These are phyloP conservation scores for Hanleya hanleyi DNA, from an alignment of 2,888 invertebrate genomes.

Conservation along the genomic window DNA sequence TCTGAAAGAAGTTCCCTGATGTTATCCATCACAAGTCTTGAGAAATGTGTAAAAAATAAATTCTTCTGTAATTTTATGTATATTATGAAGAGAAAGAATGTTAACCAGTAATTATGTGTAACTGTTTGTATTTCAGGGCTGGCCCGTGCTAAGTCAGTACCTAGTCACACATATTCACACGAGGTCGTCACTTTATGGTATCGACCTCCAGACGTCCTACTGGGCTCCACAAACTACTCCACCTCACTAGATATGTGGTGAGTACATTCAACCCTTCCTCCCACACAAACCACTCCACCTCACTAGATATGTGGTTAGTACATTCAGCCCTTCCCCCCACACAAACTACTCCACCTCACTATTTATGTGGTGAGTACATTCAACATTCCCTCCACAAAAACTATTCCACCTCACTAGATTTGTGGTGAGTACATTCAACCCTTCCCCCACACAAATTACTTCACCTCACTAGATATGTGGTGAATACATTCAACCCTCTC, in stretches of 20 bases:
- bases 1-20: too few species aligned
- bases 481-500: too few species aligned
- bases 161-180: slow-evolving; percentile 98
- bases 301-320: slow-evolving; percentile 80
- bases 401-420: slow-evolving; percentile 80
- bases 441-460: background rate
- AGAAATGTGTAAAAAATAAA: too few species aligned
- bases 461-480: background rate
- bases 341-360: slow-evolving; percentile 81
- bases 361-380: slow-evolving; percentile 79
- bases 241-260: slow-evolving; percentile 81
- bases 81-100: too few species aligned
- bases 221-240: slow-evolving; percentile 90
- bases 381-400: slow-evolving; percentile 74
- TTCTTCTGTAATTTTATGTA: too few species aligned
- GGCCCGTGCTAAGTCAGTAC: slow-evolving; percentile 98
- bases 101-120: too few species aligned
- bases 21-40: too few species aligned
- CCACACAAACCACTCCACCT: slow-evolving; percentile 79
- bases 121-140: slow-evolving; percentile 78
- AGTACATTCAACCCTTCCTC: slow-evolving; percentile 41
- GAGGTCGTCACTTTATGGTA: slow-evolving; percentile 99
- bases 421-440: slow-evolving; percentile 62
- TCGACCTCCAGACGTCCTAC: slow-evolving; percentile 97
- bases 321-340: background rate